phyloP scores from a whole-genome alignment of 2,113 vertebrate genomes.

The Barnardius zonarius region DNA sequence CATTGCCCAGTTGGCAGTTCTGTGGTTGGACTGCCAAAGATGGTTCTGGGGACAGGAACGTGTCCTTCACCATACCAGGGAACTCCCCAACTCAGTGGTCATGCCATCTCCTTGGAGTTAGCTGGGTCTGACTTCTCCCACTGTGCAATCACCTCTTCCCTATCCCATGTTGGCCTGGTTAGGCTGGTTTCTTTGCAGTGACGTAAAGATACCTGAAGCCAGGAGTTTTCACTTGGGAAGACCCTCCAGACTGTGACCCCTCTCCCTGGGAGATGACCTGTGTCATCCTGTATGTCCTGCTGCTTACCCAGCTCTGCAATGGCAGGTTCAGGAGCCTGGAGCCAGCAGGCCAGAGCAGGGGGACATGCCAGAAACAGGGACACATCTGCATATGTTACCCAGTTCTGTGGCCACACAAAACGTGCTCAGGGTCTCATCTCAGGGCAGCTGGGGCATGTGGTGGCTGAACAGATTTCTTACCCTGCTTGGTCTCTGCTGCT shows the following conservation, averaged over 20 bases:
- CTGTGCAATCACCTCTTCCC: neutral
- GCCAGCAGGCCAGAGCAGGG: neutral
- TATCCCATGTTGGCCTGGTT: neutral
- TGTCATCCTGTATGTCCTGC: neutral
- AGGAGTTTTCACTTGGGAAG: neutral
- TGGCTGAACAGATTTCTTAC: neutral
- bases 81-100: neutral
- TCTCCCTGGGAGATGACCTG: neutral
- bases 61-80: neutral
- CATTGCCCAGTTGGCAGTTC: accelerated
- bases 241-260: neutral
- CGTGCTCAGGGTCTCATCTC: neutral
- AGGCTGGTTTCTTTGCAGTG: neutral
- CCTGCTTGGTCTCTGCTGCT: neutral
- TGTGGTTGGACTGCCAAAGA: neutral
- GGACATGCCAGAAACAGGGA: accelerated
- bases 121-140: neutral
- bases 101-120: neutral
- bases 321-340: neutral
- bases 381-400: accelerated
- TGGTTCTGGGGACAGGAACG: accelerated
- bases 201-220: neutral
- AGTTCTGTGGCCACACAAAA: accelerated
- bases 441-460: neutral
- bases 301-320: neutral